Evolutionary conservation across 2,113 vertebrate genomes (phyloP).

Genomic region (Plectropomus leopardus): DNA sequence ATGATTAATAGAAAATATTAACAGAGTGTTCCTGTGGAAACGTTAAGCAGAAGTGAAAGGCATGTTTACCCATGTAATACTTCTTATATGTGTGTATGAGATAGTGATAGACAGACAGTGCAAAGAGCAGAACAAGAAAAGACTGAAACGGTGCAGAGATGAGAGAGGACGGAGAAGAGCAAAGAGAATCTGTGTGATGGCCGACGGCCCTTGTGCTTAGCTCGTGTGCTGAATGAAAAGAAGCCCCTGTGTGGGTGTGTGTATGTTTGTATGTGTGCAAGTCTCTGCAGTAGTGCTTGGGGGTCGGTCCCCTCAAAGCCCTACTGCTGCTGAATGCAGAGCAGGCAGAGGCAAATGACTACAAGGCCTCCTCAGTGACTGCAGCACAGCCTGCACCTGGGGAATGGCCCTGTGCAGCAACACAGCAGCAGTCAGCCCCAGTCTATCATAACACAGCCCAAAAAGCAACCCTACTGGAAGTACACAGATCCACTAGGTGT

Average conservation of each 20-base stretch:
- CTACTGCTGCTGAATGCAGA: conserved; percentile 81
- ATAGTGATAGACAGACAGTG: not conserved
- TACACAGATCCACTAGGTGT: not conserved
- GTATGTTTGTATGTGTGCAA: conserved; percentile 37
- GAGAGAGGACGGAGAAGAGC: conserved; percentile 38
- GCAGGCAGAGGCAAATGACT: conserved; percentile 81
- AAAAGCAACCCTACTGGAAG: conserved; percentile 17
- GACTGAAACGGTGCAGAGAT: conserved; percentile 8
- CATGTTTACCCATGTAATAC: not conserved
- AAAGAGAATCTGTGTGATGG: conserved; percentile 70
- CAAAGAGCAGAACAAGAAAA: not conserved
- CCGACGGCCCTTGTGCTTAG: conserved; percentile 66
- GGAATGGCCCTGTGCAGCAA: conserved; percentile 63
- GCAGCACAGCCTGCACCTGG: conserved; percentile 79
- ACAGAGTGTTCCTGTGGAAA: not conserved
- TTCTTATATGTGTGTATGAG: not conserved
- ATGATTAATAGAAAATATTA: not conserved
- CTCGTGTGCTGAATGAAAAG: conserved; percentile 79
- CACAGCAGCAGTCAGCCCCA: conserved; percentile 44
- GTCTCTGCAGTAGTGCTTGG: conserved; percentile 67
- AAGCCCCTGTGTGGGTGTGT: conserved; percentile 36
- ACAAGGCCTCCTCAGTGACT: conserved; percentile 84
- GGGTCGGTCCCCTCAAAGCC: conserved; percentile 55
- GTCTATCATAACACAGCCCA: conserved; percentile 23
- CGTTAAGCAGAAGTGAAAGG: not conserved